Conservation (phyloP, 2,797 vertebrate species). For the Huso huso region DNA sequence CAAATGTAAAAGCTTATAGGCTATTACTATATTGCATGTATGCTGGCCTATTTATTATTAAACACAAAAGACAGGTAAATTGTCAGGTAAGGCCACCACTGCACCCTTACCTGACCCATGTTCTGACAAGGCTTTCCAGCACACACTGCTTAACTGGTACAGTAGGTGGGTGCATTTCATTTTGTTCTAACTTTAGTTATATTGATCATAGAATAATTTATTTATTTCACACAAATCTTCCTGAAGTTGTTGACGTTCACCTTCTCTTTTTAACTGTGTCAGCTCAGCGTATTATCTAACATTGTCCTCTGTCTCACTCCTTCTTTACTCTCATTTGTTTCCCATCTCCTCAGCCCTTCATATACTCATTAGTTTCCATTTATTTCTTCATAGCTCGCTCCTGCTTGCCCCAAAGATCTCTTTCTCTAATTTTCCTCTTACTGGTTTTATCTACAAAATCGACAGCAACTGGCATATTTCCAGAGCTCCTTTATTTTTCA, state of each 20-base stretch:
- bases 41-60: no score
- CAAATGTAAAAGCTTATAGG: no score
- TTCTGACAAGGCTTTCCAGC: no score
- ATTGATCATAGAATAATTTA: no score
- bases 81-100: no score
- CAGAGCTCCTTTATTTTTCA: slow-evolving; percentile 25
- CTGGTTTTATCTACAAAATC: slow-evolving; percentile 43
- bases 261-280: neutral
- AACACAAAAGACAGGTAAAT: no score
- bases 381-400: slow-evolving; percentile 40
- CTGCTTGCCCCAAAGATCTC: slow-evolving; percentile 33
- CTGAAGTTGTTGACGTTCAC: neutral
- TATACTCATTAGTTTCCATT: slow-evolving; percentile 54
- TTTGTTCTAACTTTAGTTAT: no score
- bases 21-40: no score
- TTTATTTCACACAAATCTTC: no score
- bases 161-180: no score
- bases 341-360: slow-evolving; percentile 44
- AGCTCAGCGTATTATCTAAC: slow-evolving; percentile 24
- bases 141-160: no score
- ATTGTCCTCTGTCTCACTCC: neutral
- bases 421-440: slow-evolving; percentile 26
- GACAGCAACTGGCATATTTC: slow-evolving; percentile 35
- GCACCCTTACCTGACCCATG: no score
- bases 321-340: slow-evolving; percentile 41